Evolutionary conservation across 2,888 invertebrate species (phyloP).

Genomic region (Macrophya annulata): DNA sequence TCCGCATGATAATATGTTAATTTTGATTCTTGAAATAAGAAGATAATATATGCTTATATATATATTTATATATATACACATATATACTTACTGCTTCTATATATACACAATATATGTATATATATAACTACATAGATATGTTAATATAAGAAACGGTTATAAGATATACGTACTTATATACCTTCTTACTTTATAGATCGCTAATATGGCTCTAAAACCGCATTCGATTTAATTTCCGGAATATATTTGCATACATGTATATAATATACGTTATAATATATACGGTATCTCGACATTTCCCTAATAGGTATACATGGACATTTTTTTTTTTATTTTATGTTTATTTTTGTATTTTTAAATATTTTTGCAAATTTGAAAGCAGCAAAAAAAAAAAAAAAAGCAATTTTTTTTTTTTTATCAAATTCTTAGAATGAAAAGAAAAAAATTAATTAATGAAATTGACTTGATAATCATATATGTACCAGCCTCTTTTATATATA

Average conservation of each 20-base stretch:
- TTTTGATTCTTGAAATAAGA: not conserved
- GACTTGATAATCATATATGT: too few species aligned
- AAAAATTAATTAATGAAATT: too few species aligned
- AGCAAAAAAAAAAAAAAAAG: too few species aligned
- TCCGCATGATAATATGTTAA: slow-evolving; percentile 2
- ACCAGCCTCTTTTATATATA: not conserved
- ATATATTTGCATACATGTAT: not conserved
- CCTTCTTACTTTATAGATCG: not conserved
- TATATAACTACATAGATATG: not conserved
- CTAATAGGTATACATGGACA: too few species aligned
- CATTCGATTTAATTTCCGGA: not conserved
- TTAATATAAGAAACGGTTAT: not conserved
- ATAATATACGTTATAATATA: not conserved
- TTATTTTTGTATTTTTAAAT: too few species aligned
- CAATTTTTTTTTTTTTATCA: too few species aligned
- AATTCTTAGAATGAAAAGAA: too few species aligned
- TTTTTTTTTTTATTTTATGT: too few species aligned
- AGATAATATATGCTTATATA: not conserved
- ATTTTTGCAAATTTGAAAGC: too few species aligned
- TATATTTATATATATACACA: too few species aligned
- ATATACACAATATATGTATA: too few species aligned
- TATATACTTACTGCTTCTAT: not conserved
- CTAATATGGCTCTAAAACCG: not conserved
- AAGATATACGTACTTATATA: too few species aligned
- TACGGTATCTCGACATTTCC: not conserved